Percentiles rank a stretch among this genome's conserved stretches.
These are phyloP conservation scores for Sparidentex hasta DNA, from an alignment of 2,797 vertebrate species.

Conservation along the genomic window DNA sequence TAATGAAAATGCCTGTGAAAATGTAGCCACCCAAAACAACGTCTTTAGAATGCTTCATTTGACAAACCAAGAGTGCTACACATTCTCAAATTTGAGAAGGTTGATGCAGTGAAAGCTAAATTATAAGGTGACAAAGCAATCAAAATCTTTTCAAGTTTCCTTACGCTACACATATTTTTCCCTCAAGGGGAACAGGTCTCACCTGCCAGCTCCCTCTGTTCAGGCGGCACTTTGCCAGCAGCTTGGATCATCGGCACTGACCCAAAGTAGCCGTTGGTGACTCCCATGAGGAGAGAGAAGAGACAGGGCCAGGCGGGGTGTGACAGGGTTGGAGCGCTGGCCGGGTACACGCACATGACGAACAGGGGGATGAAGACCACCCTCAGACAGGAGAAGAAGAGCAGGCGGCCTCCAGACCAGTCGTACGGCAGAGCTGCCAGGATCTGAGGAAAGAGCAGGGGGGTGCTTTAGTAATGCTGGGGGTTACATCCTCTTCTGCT, in stretches of 20 bases:
- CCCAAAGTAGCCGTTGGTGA: conserved; percentile 97
- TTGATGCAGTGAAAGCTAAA: not conserved
- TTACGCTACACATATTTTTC: not conserved
- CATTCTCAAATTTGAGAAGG: not conserved
- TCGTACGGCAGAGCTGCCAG: conserved; percentile 94
- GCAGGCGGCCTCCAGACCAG: conserved; percentile 93
- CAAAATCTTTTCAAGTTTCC: not conserved
- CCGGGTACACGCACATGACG: conserved; percentile 96
- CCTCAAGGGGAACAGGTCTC: conserved; percentile 42
- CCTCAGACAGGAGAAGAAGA: conserved; percentile 92
- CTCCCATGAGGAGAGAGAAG: conserved; percentile 98
- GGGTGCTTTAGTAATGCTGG: not conserved
- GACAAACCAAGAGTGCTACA: not conserved
- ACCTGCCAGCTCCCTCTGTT: conserved; percentile 97
- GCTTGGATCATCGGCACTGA: conserved; percentile 99
- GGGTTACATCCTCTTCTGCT: not conserved
- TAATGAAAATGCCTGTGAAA: no score
- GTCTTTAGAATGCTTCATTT: no score
- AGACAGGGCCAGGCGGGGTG: conserved; percentile 98
- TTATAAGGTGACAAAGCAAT: not conserved
- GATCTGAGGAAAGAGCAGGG: conserved; percentile 84
- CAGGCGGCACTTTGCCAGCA: conserved; percentile 92
- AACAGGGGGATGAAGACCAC: conserved; percentile 98
- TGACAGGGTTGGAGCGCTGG: conserved; percentile 87
- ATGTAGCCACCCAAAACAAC: not conserved